Evolutionary conservation across 37 sponge, comb jelly and placozoan species (phyloP), one percentile per base, ranked within the genome.

Genomic region (Ephydatia muelleri): DNA sequence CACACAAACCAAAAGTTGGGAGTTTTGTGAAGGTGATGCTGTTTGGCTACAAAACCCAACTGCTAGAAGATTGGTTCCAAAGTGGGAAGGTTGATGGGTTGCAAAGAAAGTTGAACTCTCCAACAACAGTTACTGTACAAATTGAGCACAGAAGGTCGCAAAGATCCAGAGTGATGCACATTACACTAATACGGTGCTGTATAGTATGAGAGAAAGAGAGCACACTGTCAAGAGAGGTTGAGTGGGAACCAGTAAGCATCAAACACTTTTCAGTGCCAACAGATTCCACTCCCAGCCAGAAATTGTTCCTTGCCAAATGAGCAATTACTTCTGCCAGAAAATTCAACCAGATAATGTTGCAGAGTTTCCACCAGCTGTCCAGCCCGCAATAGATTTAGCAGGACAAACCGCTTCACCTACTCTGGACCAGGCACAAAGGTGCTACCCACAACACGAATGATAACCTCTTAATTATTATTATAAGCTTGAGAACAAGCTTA

Each of bases 21-120:
- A 38, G 16, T 89, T 84, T 38, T 4, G 11, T 31, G 82, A 33
- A 19, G 88, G 88, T 30, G 88, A 92, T 76, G 11, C 47, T 67
- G 88, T 87, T 25, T 91, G 92, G 92, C 68, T 91, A n/a, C 72
- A 88, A 30, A 34, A 73, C 38, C 92, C 88, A 22, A 83, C 84
- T 25, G 82, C 85, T 43, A 8, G 28, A 30, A 31, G 8, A 28
- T 69, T 69, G 71, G 8, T 11, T 31, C 30, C 31, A 38, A 48
- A 27, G 30, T 25, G 65, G 65, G 49, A 78, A 29, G 78, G 78
- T 23, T 2, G 49, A 29, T 40, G 30, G 65, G 49, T 40, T 26
- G 65, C 4, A 34, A 79, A 38, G 80, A 33, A 65, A 64, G 29
- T 38, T 64, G 16, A 34, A 79, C 26, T 68, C 26, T 11, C 70